phyloP scores from a whole-genome alignment of 2,113 vertebrate genomes.

The Tragelaphus imberbis region DNA sequence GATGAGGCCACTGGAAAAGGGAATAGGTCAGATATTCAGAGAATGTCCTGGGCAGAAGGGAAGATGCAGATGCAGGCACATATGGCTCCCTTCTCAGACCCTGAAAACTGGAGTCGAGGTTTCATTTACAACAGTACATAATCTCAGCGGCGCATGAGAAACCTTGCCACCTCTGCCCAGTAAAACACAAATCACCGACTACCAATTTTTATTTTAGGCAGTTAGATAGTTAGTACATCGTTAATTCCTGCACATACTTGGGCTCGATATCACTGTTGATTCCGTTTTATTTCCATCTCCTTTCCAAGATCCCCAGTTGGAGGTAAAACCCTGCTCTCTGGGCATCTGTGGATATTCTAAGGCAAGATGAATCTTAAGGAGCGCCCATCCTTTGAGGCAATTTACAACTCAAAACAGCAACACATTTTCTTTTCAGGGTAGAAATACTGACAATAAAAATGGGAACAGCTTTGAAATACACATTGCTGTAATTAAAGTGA shows the following conservation, averaged over 20 bases:
- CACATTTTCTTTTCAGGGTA: conserved; percentile 42
- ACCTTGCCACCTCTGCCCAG: conserved; percentile 46
- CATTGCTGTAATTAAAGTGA: conserved; percentile 50
- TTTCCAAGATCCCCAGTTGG: conserved; percentile 40
- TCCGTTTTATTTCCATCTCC: conserved; percentile 51
- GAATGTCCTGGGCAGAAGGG: neutral
- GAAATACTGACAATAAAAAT: conserved; percentile 39
- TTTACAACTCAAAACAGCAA: conserved; percentile 60
- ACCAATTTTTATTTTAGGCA: conserved; percentile 67
- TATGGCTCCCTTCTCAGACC: neutral
- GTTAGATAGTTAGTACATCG: conserved; percentile 69
- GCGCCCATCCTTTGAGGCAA: conserved; percentile 13
- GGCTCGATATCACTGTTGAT: conserved; percentile 35
- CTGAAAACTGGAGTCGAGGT: neutral
- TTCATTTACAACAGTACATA: conserved; percentile 58
- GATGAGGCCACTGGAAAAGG: neutral
- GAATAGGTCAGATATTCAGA: neutral
- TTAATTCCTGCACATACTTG: conserved; percentile 60
- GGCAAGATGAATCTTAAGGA: conserved; percentile 17
- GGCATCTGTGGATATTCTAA: neutral
- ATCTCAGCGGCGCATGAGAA: conserved; percentile 42
- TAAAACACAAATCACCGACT: conserved; percentile 60
- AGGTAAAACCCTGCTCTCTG: conserved; percentile 34
- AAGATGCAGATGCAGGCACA: neutral
- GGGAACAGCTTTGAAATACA: conserved; percentile 39